phyloP scores from a whole-genome alignment of 2,113 vertebrate genomes.

The Chitala chitala region DNA sequence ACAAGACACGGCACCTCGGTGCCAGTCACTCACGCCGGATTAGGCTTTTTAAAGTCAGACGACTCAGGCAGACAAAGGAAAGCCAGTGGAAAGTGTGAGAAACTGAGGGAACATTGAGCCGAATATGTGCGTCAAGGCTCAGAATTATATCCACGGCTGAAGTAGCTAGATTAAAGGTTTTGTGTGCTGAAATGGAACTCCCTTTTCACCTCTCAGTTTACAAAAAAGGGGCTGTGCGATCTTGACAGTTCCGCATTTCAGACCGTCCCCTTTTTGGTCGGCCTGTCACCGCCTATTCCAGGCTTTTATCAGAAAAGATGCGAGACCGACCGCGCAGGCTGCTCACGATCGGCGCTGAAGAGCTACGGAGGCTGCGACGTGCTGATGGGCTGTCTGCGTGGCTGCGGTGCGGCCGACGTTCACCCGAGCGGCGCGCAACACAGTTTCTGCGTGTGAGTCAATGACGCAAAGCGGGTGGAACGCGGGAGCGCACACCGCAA shows the following conservation, averaged over 20 bases:
- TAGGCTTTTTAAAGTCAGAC: neutral
- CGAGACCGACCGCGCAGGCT: neutral
- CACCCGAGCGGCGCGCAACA: too few relatives aligned
- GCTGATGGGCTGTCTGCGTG: neutral
- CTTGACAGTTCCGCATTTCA: neutral
- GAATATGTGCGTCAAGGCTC: neutral
- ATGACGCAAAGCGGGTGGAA: neutral
- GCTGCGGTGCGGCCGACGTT: too few relatives aligned
- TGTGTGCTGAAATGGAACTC: neutral
- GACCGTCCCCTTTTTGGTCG: neutral
- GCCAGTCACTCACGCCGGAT: neutral
- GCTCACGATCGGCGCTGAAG: neutral
- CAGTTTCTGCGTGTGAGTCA: too few relatives aligned
- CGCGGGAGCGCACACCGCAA: slow-evolving; percentile 17
- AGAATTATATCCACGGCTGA: neutral
- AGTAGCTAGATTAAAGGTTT: neutral
- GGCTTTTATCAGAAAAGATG: neutral
- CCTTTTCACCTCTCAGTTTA: neutral
- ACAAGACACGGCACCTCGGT: neutral
- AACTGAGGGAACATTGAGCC: neutral
- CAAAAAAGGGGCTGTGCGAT: neutral
- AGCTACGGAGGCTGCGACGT: slow-evolving; percentile 2
- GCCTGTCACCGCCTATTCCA: neutral
- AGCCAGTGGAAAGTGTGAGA: neutral
- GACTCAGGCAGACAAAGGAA: neutral